Evolutionary conservation across 2,888 invertebrate species (phyloP).

Genomic region (Drosophila aldrichi): DNA sequence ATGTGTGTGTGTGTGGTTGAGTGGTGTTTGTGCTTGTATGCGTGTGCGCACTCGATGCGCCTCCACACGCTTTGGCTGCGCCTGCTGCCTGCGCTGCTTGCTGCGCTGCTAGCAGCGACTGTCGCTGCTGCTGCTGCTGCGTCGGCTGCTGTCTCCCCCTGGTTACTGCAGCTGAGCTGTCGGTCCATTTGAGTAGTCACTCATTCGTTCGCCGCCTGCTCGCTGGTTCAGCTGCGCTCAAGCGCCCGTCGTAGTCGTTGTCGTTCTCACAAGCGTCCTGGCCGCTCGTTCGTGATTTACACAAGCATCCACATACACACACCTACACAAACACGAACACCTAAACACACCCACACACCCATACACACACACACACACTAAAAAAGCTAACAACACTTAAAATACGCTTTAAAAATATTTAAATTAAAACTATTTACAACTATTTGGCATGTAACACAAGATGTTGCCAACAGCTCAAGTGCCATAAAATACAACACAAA

Average conservation of each 20-base stretch:
- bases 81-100: conserved; percentile 46
- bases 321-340: conserved; percentile 8
- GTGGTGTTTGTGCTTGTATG: conserved; percentile 45
- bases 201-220: conserved; percentile 79
- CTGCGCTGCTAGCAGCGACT: conserved; percentile 25
- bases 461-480: conserved; percentile 42
- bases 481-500: conserved; percentile 32
- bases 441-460: conserved; percentile 24
- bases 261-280: conserved; percentile 43
- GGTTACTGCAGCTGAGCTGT: conserved; percentile 71
- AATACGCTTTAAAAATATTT: conserved; percentile 12
- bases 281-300: conserved; percentile 39
- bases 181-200: conserved; percentile 79
- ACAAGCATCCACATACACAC: conserved; percentile 18
- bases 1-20: conserved; percentile 25
- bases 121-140: conserved; percentile 16
- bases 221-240: conserved; percentile 80
- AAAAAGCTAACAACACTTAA: conserved; percentile 5
- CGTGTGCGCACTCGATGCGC: conserved; percentile 78
- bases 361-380: conserved; percentile 10
- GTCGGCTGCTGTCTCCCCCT: conserved; percentile 52
- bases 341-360: neutral
- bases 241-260: conserved; percentile 56
- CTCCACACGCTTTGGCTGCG: conserved; percentile 51
- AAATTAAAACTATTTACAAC: conserved; percentile 33